Base-by-base conservation (phyloP, 2,888 invertebrate genomes). In the Mimachlamys varia region DNA sequence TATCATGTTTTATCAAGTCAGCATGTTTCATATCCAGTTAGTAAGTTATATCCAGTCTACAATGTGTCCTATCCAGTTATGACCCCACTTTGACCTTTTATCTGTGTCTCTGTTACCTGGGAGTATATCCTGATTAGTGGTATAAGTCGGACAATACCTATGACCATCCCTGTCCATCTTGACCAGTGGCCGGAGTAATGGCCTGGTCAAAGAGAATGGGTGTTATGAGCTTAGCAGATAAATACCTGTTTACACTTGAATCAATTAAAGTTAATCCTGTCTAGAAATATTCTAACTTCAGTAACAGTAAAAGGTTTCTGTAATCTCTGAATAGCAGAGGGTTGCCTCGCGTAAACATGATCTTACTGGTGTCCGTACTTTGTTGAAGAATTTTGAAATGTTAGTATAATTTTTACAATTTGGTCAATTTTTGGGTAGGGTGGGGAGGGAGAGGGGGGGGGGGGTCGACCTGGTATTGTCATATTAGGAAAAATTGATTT, bases 181-280 rank as follows among this genome's bases (percentile, higher is more conserved):
- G 76, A 76, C 33, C 33, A 33, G 33, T 33, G 76, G 76, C 33
- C 76, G 27, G 58, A 58, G 22, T 19, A 58, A 58, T 33, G 27
- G 33, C 76, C n/a, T 27, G 27, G 12, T 62, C 62, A 62, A 22
- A 76, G 76, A 76, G 33, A 33, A 76, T 76, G 33, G 2, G 33
- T 76, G 76, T 76, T 76, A 76, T 76, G 33, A 76, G 76, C 76
- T 76, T 76, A 76, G 33, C 22, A 22, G 27, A 76, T 76, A 76
- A 44, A 76, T 76, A 27, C 27, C 7, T 76, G 76, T 76, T 33
- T 76, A 76, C 27, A 33, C 76, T 15, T 33, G 33, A 2, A 76
- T 27, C 33, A 76, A 33, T 76, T 76, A 76, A 76, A 76, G 33
- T 27, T 13, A 33, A 33, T 76, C 76, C 76, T 58, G 19, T 58